Base-by-base conservation (phyloP, 2,113 vertebrate genomes). In the Lanius collurio region DNA sequence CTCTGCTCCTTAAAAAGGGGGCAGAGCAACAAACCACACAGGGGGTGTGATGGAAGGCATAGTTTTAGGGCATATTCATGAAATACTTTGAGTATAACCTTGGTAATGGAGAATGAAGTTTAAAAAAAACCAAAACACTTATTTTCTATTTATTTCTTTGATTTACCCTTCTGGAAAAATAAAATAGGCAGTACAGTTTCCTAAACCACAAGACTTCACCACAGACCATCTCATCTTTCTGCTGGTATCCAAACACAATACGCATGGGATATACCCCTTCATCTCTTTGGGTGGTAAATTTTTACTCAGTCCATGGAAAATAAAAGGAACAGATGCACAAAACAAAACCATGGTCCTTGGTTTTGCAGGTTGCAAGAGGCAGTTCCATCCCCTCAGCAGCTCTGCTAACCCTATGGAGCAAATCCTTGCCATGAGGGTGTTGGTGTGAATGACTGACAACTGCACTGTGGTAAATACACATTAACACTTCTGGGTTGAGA, bases 201-300 rank as follows among this genome's bases (percentile, higher is more conserved):
- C 93, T 97, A 97, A 97, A 96, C 97, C 95, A 87, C 95, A 96
- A n/a, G 77, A 83, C 90, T 90, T 97, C 33, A 94, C 97, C 96
- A 76, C 96, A 98, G 59, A 94, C 92, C 87, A 82, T 91, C 83
- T 94, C 73, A 73, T 97, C 85, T 97, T 93, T 94, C 81, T 95
- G 64, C 68, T 94, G 49, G 42, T 93, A 86, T 96, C 94, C 95
- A 97, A 97, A 89, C 65, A 87, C 65, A 97, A 90, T 59, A 93
- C 60, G 69, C 79, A 75, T n/a, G 73, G 78, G 53, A 56, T 87
- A 85, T 71, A 73, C 55, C 55, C 94, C 94, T 98, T 98, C 96
- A 98, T 97, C 97, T 98, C 93, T 94, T 97, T 98, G 98, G 96
- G 97, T 97, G 98, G 97, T 94, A 98, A 93, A 93, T 42, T 89